phyloP scores from a whole-genome alignment of 2,113 vertebrate species.

The Strix uralensis region DNA sequence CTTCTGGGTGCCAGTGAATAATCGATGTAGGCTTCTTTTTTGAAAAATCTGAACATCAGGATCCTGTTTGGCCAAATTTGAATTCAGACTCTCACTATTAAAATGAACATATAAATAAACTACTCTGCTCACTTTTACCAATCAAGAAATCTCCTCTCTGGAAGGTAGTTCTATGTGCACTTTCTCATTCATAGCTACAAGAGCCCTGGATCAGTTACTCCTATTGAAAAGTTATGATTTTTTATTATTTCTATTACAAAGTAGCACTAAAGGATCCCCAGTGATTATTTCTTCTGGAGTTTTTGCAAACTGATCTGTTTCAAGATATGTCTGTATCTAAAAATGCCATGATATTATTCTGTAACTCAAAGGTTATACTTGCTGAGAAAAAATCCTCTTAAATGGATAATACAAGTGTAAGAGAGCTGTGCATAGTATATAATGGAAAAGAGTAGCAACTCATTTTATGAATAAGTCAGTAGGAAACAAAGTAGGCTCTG shows the following conservation, averaged over 20 bases:
- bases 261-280: background rate
- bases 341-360: background rate
- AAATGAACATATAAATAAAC: background rate
- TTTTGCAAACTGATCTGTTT: background rate
- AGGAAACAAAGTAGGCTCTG: background rate
- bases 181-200: background rate
- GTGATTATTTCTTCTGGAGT: background rate
- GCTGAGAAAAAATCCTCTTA: background rate
- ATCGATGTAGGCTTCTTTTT: background rate
- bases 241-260: background rate
- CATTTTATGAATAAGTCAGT: background rate
- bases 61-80: background rate
- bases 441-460: background rate
- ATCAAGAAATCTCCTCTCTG: background rate
- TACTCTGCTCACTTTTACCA: background rate
- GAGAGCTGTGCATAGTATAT: background rate
- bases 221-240: background rate
- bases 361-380: background rate
- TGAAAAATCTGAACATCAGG: background rate
- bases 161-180: background rate
- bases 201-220: background rate
- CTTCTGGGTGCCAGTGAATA: background rate
- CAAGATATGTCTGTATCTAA: background rate
- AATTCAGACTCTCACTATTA: background rate
- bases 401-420: background rate